These are phyloP conservation scores for Brachionus rubens DNA, from an alignment of 1,140 invertebrate genomes.

Conservation along the genomic window DNA sequence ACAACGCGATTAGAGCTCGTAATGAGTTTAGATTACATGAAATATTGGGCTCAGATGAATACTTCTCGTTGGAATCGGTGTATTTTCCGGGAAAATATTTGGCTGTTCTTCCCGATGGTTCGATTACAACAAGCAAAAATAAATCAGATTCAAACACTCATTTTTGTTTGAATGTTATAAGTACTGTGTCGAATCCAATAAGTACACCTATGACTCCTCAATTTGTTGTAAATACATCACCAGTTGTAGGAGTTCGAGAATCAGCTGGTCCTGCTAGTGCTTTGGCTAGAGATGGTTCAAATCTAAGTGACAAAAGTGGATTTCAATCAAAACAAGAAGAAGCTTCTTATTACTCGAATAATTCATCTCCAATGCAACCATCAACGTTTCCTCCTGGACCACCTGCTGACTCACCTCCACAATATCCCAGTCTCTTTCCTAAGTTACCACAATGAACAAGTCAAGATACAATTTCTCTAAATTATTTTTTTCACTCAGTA, in stretches of 20 bases:
- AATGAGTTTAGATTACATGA: slow-evolving; percentile 44
- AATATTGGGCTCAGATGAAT: slow-evolving; percentile 35
- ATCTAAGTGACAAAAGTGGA: not conserved
- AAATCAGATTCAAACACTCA: slow-evolving; percentile 16
- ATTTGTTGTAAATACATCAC: not conserved
- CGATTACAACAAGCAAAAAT: slow-evolving; percentile 8
- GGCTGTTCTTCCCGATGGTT: slow-evolving; percentile 35
- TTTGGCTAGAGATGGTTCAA: not conserved
- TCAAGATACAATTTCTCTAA: too few species aligned
- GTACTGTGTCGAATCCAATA: not conserved
- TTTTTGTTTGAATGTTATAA: slow-evolving; percentile 26
- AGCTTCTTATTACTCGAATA: not conserved
- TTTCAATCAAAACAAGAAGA: not conserved
- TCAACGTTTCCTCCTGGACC: not conserved
- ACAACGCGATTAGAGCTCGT: not conserved
- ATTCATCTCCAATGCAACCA: not conserved
- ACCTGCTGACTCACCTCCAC: not conserved
- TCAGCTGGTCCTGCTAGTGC: not conserved
- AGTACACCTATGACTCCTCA: not conserved
- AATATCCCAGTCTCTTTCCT: slow-evolving; percentile 1
- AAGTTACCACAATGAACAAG: not conserved
- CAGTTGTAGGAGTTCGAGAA: not conserved
- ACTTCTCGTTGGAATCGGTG: slow-evolving; percentile 33
- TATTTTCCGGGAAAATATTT: slow-evolving; percentile 38
- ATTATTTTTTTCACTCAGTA: too few species aligned